These are phyloP conservation scores for Notothenia rossii DNA, from an alignment of 2,113 vertebrate genomes.

Conservation along the genomic window DNA sequence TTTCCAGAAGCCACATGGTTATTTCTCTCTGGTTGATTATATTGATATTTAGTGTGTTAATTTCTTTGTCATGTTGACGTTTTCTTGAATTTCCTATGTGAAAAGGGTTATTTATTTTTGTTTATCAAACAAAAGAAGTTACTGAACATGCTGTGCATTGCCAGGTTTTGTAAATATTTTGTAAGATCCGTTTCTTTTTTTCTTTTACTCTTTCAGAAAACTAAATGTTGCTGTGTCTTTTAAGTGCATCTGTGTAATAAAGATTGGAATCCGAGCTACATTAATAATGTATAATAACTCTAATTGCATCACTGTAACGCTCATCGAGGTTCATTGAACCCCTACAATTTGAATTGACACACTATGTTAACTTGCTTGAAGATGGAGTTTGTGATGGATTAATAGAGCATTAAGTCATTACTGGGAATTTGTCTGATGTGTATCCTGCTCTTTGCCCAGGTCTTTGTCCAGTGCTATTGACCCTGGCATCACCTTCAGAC, in stretches of 20 bases:
- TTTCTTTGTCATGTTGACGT: conserved; percentile 66
- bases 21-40: conserved; percentile 44
- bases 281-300: conserved; percentile 1
- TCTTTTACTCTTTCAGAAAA: conserved; percentile 71
- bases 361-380: background rate
- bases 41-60: conserved; percentile 58
- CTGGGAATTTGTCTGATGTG: conserved; percentile 21
- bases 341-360: background rate
- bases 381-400: background rate
- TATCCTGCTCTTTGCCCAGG: conserved; percentile 66
- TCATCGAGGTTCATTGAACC: background rate
- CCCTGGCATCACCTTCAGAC: conserved; percentile 66
- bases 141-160: conserved; percentile 88
- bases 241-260: conserved; percentile 84
- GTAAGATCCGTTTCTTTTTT: conserved; percentile 69
- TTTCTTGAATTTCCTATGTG: conserved; percentile 78
- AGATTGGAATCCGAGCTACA: conserved; percentile 76
- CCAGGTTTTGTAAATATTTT: conserved; percentile 87
- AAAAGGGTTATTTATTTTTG: conserved; percentile 86
- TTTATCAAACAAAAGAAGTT: conserved; percentile 73
- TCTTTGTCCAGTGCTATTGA: conserved; percentile 70
- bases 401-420: background rate
- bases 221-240: conserved; percentile 75
- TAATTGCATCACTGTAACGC: background rate
- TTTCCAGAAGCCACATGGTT: conserved; percentile 37